A percentile compares a stretch with the other conserved stretches of the same genome.
Evolutionary conservation across 2,888 invertebrate genomes (phyloP).

Genomic region (Acronicta psi): DNA sequence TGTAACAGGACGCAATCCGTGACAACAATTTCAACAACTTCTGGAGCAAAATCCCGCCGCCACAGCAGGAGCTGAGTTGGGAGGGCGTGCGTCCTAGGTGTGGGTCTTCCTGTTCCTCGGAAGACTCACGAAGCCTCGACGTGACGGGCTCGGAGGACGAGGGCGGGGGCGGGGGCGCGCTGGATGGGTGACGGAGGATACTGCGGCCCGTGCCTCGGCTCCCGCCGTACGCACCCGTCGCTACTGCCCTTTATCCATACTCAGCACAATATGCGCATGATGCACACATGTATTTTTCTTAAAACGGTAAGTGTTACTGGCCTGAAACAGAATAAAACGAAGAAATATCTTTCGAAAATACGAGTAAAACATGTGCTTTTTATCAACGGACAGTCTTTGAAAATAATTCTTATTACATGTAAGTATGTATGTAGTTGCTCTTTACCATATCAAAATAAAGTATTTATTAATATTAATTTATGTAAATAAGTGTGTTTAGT

Average conservation of each 20-base stretch:
- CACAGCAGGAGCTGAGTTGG: slow-evolving; percentile 76
- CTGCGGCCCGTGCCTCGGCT: slow-evolving; percentile 88
- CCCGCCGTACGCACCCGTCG: slow-evolving; percentile 72
- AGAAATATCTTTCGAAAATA: not conserved
- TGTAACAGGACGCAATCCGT: slow-evolving; percentile 73
- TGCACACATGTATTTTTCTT: slow-evolving; percentile 78
- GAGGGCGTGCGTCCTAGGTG: slow-evolving; percentile 75
- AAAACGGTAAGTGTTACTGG: slow-evolving; percentile 41
- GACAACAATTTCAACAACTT: slow-evolving; percentile 84
- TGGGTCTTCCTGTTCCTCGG: slow-evolving; percentile 82
- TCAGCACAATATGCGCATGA: slow-evolving; percentile 73
- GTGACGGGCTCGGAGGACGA: slow-evolving; percentile 88
- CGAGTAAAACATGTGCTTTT: not conserved
- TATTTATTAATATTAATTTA: slow-evolving; percentile 11
- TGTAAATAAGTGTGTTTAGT: slow-evolving; percentile 31
- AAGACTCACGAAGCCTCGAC: slow-evolving; percentile 85
- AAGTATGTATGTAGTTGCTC: slow-evolving; percentile 14
- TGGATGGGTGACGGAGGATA: slow-evolving; percentile 83
- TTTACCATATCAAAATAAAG: slow-evolving; percentile 32
- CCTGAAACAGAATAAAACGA: slow-evolving; percentile 2
- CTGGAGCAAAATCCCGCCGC: slow-evolving; percentile 84
- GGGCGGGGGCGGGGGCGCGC: slow-evolving; percentile 76
- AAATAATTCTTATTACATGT: not conserved
- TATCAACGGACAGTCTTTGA: not conserved
- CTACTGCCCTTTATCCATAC: slow-evolving; percentile 71